Conservation (phyloP, 2,888 invertebrate genomes). For the Lepidocyrtinus sp. region DNA sequence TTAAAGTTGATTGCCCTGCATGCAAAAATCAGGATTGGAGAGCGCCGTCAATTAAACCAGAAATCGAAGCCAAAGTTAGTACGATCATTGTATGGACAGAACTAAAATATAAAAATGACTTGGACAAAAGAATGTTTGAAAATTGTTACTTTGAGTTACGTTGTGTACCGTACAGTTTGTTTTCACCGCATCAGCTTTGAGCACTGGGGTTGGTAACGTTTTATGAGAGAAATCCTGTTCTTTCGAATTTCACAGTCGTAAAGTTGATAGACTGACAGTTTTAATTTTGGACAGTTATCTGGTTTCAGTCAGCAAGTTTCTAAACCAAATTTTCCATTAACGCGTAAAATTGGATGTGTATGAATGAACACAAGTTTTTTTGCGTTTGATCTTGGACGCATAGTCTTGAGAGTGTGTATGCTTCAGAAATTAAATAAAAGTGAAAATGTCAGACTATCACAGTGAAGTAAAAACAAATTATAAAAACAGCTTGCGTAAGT, state of each 20-base stretch:
- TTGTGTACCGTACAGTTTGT: not conserved
- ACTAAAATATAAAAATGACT: too few relatives aligned
- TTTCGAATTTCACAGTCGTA: not conserved
- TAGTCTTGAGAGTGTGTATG: not conserved
- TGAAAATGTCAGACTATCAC: not conserved
- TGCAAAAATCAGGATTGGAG: conserved; percentile 1
- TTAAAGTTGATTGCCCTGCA: conserved; percentile 6
- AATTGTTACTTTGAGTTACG: too few relatives aligned
- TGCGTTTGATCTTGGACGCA: not conserved
- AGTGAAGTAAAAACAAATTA: conserved; percentile 7
- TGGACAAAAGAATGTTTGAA: too few relatives aligned
- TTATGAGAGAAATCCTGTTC: not conserved
- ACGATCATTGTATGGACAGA: too few relatives aligned
- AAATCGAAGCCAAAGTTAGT: too few relatives aligned
- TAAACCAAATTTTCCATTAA: conserved; percentile 23
- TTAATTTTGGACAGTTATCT: conserved; percentile 24
- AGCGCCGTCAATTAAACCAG: not conserved
- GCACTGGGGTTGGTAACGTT: not conserved
- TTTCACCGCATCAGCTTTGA: not conserved
- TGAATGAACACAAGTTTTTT: conserved; percentile 32
- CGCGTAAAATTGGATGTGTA: conserved; percentile 48
- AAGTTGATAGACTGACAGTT: conserved; percentile 25
- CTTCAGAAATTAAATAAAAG: too few relatives aligned
- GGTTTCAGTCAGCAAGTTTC: conserved; percentile 7
- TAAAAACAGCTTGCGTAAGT: not conserved